A percentile compares a stretch with the other conserved stretches of the same genome.
Evolutionary conservation across 1,140 invertebrate species (phyloP).

Genomic region (Philotrypesis tridentata): DNA sequence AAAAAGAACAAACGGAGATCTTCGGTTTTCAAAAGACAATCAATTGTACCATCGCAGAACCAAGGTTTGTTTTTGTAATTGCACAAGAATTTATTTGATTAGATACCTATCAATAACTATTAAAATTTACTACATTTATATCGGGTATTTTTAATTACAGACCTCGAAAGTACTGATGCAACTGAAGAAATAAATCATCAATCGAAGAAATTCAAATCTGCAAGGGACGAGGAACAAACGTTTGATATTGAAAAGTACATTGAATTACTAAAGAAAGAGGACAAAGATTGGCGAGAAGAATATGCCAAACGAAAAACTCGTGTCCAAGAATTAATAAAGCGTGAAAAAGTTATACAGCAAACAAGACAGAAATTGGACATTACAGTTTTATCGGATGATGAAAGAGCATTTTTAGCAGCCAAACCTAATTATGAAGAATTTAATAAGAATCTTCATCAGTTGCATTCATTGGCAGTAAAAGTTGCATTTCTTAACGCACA

Average conservation of each 20-base stretch:
- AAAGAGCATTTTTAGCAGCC: slow-evolving; percentile 57
- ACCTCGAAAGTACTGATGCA: slow-evolving; percentile 12
- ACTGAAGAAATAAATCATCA: slow-evolving; percentile 1
- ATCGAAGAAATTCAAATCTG: slow-evolving; percentile 33
- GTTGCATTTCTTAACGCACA: slow-evolving; percentile 48
- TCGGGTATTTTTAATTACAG: not conserved
- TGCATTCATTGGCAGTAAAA: slow-evolving; percentile 51
- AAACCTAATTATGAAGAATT: slow-evolving; percentile 61
- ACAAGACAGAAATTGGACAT: slow-evolving; percentile 53
- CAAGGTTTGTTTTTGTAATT: slow-evolving; percentile 51
- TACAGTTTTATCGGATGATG: slow-evolving; percentile 53
- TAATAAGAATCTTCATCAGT: slow-evolving; percentile 54
- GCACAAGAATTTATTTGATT: not conserved
- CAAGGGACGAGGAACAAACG: slow-evolving; percentile 5
- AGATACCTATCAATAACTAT: not conserved
- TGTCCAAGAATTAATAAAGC: slow-evolving; percentile 51
- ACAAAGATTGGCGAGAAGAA: slow-evolving; percentile 57
- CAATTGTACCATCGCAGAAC: not conserved
- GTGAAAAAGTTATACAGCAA: slow-evolving; percentile 41
- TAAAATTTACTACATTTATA: not conserved
- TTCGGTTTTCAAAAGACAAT: slow-evolving; percentile 55
- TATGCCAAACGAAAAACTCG: slow-evolving; percentile 54
- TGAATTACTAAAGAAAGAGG: slow-evolving; percentile 56
- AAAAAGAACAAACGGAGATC: slow-evolving; percentile 57
- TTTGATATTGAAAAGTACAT: slow-evolving; percentile 62